These are phyloP conservation scores for Myiotriccus ornatus DNA, from an alignment of 2,797 vertebrate species.

Conservation along the genomic window DNA sequence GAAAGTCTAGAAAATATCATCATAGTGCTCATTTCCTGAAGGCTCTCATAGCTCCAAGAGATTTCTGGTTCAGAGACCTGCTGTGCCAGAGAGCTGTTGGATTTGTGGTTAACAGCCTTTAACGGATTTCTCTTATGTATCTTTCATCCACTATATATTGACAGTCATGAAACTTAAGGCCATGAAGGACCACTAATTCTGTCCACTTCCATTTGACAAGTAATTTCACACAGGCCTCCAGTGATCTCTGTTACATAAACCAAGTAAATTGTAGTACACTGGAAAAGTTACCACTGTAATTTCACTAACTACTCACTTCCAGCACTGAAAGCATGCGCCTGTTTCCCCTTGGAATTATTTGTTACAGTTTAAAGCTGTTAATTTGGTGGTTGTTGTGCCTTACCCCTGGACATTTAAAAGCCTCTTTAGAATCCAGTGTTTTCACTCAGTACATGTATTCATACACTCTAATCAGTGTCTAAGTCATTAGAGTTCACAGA, in stretches of 20 bases:
- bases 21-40: not conserved
- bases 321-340: not conserved
- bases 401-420: not conserved
- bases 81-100: not conserved
- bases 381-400: not conserved
- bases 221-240: not conserved
- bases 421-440: not conserved
- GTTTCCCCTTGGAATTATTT: not conserved
- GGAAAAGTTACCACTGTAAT: not conserved
- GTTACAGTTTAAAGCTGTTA: not conserved
- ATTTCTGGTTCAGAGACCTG: not conserved
- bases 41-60: not conserved
- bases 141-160: not conserved
- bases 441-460: not conserved
- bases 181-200: not conserved
- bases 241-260: not conserved
- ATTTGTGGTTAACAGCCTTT: not conserved
- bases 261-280: not conserved
- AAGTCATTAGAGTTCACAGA: not conserved
- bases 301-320: not conserved
- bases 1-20: not conserved
- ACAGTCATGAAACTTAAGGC: not conserved
- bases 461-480: not conserved
- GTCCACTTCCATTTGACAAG: not conserved
- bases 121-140: not conserved